Base-by-base conservation (phyloP, 2,113 vertebrate species). In the Stomatorhinus ivindoensis region DNA sequence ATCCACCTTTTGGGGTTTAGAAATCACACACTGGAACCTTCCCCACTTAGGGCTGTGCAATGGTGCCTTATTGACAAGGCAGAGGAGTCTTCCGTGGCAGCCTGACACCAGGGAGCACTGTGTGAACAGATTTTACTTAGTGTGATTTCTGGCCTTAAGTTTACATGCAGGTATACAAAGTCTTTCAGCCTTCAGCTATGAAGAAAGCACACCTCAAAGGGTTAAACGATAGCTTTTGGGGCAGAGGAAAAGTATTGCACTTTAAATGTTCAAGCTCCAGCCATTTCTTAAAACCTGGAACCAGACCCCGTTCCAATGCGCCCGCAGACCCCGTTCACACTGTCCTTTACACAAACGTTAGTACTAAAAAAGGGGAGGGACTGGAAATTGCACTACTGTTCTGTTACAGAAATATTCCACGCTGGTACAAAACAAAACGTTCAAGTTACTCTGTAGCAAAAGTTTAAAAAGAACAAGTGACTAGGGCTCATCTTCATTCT, bases 401-500 rank as follows among this genome's bases (percentile, higher is more conserved):
- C 95, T 55, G 55, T 96, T 97, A 97, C 96, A 95, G 96, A 96
- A 97, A 96, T 97, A 96, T 95, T 97, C 96, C 97, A 96, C 95
- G 93, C 96, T 96, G 95, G 95, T 97, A 97, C 96, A 97, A 98
- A 97, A 97, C 94, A 95, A 92, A 94, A 69, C 89, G 92, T 93
- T 93, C 94, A 95, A 96, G 95, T 96, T 96, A 95, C 94, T 97
- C 93, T 94, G 92, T 92, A 95, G 93, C 93, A 92, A 93, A 93
- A 93, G 91, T 61, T 61, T 58, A 87, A 91, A 90, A 94, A 91
- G 91, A 92, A 90, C 89, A 88, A 51, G 51, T 15, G 73, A 48
- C 95, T 95, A 97, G 91, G 97, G 96, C 92, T 99, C 96, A 1
- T 99, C 98, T 90, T 99, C 98, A 0, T 98, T 99, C 91, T 99